Conservation (phyloP, 1,140 invertebrate genomes). For the Wiebesia pumilae region DNA sequence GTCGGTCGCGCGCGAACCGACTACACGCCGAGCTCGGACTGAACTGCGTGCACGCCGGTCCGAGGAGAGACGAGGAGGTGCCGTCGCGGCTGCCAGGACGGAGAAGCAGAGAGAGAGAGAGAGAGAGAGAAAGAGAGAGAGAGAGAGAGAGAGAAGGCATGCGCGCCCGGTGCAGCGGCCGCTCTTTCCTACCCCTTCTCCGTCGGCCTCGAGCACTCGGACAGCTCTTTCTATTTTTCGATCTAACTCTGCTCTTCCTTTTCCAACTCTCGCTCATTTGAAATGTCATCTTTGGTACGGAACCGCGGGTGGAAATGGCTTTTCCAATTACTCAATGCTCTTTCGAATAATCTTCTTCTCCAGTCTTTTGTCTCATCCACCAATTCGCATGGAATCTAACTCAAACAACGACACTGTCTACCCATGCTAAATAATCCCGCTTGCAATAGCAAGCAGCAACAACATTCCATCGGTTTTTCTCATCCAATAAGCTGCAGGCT, state of each 20-base stretch:
- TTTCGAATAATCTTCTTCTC: not conserved
- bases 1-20: conserved; percentile 47
- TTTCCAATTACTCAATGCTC: not conserved
- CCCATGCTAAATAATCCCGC: too few relatives aligned
- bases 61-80: not conserved
- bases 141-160: conserved; percentile 13
- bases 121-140: conserved; percentile 1
- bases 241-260: not conserved
- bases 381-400: too few relatives aligned
- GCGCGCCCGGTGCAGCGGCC: conserved; percentile 11
- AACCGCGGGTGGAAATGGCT: too few relatives aligned
- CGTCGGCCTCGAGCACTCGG: not conserved
- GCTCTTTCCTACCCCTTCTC: not conserved
- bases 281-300: not conserved
- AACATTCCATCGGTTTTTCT: too few relatives aligned
- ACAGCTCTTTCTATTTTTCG: not conserved
- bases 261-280: not conserved
- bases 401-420: too few relatives aligned
- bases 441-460: too few relatives aligned
- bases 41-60: conserved; percentile 45
- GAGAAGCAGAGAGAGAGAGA: not conserved
- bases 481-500: too few relatives aligned
- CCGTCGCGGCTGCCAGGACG: not conserved
- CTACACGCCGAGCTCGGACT: conserved; percentile 62
- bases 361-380: too few relatives aligned